These are phyloP conservation scores for Myotis vivesi DNA, from an alignment of 2,797 vertebrate species.

Conservation along the genomic window DNA sequence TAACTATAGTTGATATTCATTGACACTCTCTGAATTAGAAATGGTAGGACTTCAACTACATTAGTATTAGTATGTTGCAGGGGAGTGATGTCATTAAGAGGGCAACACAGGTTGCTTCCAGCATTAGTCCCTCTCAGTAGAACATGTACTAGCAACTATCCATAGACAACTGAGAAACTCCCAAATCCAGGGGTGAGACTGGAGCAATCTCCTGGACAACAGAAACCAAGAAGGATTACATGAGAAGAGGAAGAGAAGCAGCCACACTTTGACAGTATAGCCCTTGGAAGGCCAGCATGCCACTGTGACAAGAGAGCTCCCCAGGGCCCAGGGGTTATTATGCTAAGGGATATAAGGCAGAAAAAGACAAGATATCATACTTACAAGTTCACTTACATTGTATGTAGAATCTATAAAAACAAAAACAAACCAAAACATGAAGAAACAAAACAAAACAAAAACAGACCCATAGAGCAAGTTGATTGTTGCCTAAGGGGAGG, in stretches of 20 bases:
- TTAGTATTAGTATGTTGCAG: neutral
- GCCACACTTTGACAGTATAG: neutral
- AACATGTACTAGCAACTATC: neutral
- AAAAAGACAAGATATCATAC: neutral
- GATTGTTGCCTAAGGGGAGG: neutral
- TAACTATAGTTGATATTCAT: neutral
- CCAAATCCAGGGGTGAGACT: neutral
- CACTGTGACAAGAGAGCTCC: neutral
- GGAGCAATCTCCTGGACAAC: neutral
- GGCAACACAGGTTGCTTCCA: neutral
- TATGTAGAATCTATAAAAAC: neutral
- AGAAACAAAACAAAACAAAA: neutral
- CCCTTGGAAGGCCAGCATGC: neutral
- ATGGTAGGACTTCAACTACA: neutral
- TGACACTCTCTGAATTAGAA: neutral
- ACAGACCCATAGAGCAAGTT: neutral
- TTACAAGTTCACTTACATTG: neutral
- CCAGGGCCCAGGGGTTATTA: neutral
- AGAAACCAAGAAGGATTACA: neutral
- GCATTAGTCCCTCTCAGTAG: neutral
- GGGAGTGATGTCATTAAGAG: neutral
- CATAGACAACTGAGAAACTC: neutral
- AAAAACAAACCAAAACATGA: neutral
- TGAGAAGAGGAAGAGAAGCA: neutral
- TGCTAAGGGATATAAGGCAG: neutral